phyloP scores from a whole-genome alignment of 2,797 vertebrate species.

The Pangasius sanitwongsei region DNA sequence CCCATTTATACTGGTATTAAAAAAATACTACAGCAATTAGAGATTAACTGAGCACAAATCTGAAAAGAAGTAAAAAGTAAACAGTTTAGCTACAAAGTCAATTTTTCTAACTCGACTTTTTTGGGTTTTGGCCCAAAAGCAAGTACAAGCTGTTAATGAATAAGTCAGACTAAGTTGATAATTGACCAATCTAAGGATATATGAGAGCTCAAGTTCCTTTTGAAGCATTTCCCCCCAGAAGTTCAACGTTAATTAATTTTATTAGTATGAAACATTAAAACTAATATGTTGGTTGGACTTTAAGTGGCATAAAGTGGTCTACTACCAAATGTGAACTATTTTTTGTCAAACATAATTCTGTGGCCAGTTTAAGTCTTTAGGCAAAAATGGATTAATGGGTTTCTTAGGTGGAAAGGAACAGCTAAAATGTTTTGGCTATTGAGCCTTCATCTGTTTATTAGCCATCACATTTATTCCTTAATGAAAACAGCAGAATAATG shows the following conservation, averaged over 20 bases:
- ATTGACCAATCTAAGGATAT: not conserved
- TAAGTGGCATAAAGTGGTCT: not conserved
- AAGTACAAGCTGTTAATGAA: not conserved
- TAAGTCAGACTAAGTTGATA: not conserved
- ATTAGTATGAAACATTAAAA: not conserved
- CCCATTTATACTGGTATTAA: not conserved
- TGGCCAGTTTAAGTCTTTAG: not conserved
- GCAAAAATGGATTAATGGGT: slow-evolving; percentile 1
- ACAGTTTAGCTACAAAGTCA: not conserved
- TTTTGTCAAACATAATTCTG: not conserved
- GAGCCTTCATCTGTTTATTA: not conserved
- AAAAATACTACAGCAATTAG: not conserved
- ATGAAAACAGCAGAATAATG: slow-evolving; percentile 1
- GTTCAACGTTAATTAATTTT: not conserved
- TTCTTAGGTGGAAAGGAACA: not conserved
- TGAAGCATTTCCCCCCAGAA: not conserved
- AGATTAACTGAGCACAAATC: not conserved
- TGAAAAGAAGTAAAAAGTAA: not conserved
- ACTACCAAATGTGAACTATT: not conserved
- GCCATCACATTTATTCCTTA: not conserved
- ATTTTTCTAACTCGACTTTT: not conserved
- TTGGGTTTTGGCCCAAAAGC: not conserved
- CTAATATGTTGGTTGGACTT: not conserved
- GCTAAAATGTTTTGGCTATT: not conserved
- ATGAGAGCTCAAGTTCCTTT: not conserved